Evolutionary conservation across 2,113 vertebrate genomes (phyloP).

Genomic region (Microcebus griseorufus): DNA sequence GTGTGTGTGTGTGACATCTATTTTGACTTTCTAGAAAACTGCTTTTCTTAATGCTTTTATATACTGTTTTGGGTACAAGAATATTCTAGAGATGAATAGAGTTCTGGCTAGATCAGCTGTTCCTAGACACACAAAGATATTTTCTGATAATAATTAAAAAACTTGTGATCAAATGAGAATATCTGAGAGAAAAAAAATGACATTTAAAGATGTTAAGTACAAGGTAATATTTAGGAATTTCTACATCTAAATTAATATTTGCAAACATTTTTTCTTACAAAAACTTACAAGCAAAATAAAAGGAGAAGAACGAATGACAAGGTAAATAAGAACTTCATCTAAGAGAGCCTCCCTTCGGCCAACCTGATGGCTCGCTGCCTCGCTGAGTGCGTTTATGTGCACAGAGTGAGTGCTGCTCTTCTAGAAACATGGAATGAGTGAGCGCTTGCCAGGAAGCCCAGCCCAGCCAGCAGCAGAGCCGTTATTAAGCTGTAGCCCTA

Average conservation of each 20-base stretch:
- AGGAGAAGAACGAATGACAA: neutral
- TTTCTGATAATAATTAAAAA: neutral
- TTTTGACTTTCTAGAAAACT: slow-evolving; percentile 31
- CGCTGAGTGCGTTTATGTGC: rapidly evolving
- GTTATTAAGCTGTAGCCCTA: slow-evolving; percentile 62
- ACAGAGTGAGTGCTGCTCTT: neutral
- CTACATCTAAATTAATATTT: neutral
- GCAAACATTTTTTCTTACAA: neutral
- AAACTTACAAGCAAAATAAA: neutral
- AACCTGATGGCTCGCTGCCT: rapidly evolving
- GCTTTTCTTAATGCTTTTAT: neutral
- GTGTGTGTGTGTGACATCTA: neutral
- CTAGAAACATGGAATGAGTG: neutral
- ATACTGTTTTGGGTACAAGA: neutral
- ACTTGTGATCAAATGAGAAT: neutral
- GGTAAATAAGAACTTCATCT: neutral
- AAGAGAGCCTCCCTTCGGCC: neutral
- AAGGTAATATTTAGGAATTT: neutral
- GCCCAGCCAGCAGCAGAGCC: slow-evolving; percentile 59
- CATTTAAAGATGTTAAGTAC: neutral
- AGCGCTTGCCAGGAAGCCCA: neutral
- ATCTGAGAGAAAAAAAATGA: neutral
- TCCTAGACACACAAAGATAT: neutral
- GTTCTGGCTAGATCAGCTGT: neutral
- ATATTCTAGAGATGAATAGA: neutral